Evolutionary conservation across 92 coral and sea anemone genomes (phyloP).

Genomic region (Plumapathes pennacea): DNA sequence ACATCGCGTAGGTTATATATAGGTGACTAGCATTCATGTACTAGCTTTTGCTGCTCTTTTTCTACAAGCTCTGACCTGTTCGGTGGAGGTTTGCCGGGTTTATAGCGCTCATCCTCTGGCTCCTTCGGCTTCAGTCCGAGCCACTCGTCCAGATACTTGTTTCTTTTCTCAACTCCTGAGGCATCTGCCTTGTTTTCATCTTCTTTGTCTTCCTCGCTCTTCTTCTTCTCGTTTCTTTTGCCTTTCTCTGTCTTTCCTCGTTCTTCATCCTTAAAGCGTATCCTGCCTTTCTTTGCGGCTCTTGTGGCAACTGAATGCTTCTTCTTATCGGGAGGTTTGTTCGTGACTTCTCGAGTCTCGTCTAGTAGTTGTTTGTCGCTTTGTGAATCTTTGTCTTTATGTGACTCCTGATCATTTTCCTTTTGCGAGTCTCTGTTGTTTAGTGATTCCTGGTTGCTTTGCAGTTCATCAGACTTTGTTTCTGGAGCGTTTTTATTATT

Average conservation of each 20-base stretch:
- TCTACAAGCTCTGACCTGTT: constrained; percentile 59
- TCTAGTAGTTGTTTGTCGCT: too few relatives aligned
- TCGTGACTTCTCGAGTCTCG: neutral
- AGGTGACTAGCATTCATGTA: too few relatives aligned
- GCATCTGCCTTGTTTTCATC: constrained; percentile 43
- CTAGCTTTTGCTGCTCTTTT: too few relatives aligned
- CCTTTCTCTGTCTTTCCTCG: constrained; percentile 18
- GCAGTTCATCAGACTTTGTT: too few relatives aligned
- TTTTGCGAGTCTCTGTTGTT: too few relatives aligned
- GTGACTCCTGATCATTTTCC: too few relatives aligned
- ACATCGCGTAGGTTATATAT: too few relatives aligned
- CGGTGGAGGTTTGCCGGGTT: constrained; percentile 90
- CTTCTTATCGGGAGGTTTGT: constrained; percentile 8
- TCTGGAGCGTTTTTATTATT: too few relatives aligned
- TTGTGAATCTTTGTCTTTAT: too few relatives aligned
- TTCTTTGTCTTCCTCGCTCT: constrained; percentile 30
- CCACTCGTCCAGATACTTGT: constrained; percentile 79
- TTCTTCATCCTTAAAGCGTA: constrained; percentile 65
- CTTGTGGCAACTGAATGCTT: constrained; percentile 26
- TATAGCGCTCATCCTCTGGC: constrained; percentile 75
- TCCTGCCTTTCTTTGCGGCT: constrained; percentile 38
- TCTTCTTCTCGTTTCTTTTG: constrained; percentile 16
- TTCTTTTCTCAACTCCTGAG: constrained; percentile 45
- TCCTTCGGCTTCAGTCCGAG: constrained; percentile 69
- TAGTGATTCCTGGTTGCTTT: too few relatives aligned